phyloP scores from a whole-genome alignment of 35 echinoderm and acorn worm genomes.

The Apostichopus parvimensis region DNA sequence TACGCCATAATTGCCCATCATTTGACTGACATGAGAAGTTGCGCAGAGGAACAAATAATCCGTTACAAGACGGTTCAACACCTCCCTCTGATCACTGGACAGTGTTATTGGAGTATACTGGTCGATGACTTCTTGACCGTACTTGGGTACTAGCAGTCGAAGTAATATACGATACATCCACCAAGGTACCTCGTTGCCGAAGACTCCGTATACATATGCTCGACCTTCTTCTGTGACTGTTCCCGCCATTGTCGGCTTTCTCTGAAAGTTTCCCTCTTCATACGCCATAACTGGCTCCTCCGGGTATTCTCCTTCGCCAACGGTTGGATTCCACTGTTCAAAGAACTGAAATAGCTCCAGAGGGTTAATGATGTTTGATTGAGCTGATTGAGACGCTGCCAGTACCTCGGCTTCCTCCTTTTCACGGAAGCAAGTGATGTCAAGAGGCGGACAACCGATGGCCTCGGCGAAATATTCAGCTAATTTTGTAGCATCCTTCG shows the following conservation, averaged over 20 bases:
- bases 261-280: constrained; percentile 46
- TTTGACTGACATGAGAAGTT: constrained; percentile 16
- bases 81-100: constrained; percentile 43
- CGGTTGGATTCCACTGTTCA: constrained; percentile 60
- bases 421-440: constrained; percentile 43
- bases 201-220: constrained; percentile 37
- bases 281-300: constrained; percentile 53
- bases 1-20: constrained; percentile 17
- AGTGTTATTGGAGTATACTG: constrained; percentile 29
- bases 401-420: constrained; percentile 37
- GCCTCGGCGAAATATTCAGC: constrained; percentile 46
- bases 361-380: constrained; percentile 46
- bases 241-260: constrained; percentile 59
- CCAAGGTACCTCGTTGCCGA: constrained; percentile 12
- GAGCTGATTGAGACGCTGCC: constrained; percentile 5
- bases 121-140: constrained; percentile 18
- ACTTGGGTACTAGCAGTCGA: not conserved
- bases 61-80: constrained; percentile 25
- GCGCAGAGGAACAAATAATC: constrained; percentile 55
- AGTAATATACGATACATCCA: constrained; percentile 10
- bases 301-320: constrained; percentile 40
- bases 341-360: constrained; percentile 50
- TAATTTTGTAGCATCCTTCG: constrained; percentile 1
- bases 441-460: constrained; percentile 48
- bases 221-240: constrained; percentile 53